A percentile compares a stretch with the other conserved stretches of the same genome.
Conservation (phyloP, 2,888 invertebrate species). For the Caprella mutica region DNA sequence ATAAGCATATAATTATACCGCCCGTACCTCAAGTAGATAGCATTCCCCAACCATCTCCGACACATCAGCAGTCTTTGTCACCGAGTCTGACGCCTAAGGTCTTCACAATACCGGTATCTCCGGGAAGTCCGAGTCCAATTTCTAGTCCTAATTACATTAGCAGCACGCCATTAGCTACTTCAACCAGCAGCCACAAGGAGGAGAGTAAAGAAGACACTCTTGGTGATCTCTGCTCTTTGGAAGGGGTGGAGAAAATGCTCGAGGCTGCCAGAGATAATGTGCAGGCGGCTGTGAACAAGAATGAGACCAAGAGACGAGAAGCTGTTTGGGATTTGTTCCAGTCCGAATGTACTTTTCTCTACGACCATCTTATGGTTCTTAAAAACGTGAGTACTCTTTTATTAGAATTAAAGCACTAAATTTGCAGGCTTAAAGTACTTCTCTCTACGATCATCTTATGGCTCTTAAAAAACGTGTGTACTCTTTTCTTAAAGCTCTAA, state of each 20-base stretch:
- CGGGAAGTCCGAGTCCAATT: background rate
- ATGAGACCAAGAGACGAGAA: slow-evolving; percentile 44
- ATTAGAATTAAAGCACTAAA: no score
- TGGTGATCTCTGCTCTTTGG: slow-evolving; percentile 33
- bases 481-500: no score
- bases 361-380: slow-evolving; percentile 51
- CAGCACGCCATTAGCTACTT: background rate
- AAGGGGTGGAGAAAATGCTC: slow-evolving; percentile 31
- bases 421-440: slow-evolving; percentile 52
- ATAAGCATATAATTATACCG: background rate
- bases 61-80: slow-evolving; percentile 4
- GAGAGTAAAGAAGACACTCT: slow-evolving; percentile 24
- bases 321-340: slow-evolving; percentile 54
- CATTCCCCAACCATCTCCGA: slow-evolving; percentile 6
- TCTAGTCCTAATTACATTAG: background rate
- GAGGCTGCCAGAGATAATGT: slow-evolving; percentile 35
- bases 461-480: slow-evolving; percentile 49
- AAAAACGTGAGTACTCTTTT: slow-evolving; percentile 48
- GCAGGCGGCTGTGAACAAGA: slow-evolving; percentile 26
- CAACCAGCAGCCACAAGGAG: no score
- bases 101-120: background rate
- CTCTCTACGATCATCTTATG: slow-evolving; percentile 51
- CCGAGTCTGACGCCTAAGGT: slow-evolving; percentile 1
- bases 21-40: background rate
- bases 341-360: slow-evolving; percentile 50